A percentile compares a stretch with the other conserved stretches of the same genome.
These are phyloP conservation scores for Sciurus niger DNA, from an alignment of 2,113 vertebrate species.

Conservation along the genomic window DNA sequence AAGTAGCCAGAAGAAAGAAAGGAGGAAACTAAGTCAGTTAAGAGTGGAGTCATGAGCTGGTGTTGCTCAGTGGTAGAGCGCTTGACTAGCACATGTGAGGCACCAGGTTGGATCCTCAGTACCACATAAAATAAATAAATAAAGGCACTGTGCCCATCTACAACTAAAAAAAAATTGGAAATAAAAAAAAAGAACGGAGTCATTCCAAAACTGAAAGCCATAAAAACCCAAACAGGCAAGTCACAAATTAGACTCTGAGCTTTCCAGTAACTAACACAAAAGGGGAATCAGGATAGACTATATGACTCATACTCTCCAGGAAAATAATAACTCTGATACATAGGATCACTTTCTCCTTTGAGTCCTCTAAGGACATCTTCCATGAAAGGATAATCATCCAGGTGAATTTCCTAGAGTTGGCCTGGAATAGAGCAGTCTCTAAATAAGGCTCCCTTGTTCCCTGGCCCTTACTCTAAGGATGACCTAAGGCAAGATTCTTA, in stretches of 20 bases:
- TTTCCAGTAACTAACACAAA: slow-evolving; percentile 8
- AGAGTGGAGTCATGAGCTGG: neutral
- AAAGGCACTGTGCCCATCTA: no score
- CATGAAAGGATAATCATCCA: neutral
- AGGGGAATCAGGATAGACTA: neutral
- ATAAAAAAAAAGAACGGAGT: neutral
- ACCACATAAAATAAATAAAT: no score
- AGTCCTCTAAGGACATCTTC: neutral
- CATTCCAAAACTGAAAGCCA: neutral
- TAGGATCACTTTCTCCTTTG: neutral
- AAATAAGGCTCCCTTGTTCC: neutral
- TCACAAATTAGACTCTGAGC: neutral
- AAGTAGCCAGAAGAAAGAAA: slow-evolving; percentile 4
- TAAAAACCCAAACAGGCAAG: neutral
- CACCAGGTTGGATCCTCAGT: no score
- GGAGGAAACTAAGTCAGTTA: neutral
- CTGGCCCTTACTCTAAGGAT: neutral
- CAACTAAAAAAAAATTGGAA: no score
- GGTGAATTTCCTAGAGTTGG: neutral
- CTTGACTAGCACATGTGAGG: no score
- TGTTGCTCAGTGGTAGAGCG: no score
- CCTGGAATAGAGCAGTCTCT: neutral
- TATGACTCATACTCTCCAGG: neutral
- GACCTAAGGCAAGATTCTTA: slow-evolving; percentile 7
- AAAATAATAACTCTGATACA: neutral